Base-by-base conservation (phyloP, 2,888 invertebrate species). In the Herminia tarsipennalis region DNA sequence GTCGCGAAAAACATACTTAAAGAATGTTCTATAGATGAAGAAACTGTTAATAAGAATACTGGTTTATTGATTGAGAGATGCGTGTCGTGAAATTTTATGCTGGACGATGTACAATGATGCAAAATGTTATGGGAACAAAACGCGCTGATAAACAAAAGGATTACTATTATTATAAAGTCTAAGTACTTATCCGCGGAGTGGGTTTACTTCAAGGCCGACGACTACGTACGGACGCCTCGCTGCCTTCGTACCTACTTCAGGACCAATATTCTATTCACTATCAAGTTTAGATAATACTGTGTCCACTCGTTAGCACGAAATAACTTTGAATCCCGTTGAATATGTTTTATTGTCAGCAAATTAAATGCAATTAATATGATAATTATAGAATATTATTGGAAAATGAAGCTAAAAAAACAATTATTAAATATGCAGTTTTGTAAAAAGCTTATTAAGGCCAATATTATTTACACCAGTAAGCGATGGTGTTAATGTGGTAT, bases 161-260 rank as follows among this genome's bases (percentile, higher is more conserved):
- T 41, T 24, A 53, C 50, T 40, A 48, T 47, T 38, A 53, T 54
- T 49, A 47, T 44, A 28, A 32, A n/a, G n/a, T 44, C 33, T 33
- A 12, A 4, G 29, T 30, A 44, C 35, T 22, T 39, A 36, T 30
- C 40, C 34, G 30, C 20, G 8, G 34, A 38, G 61, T 56, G 43
- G 45, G 57, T 51, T 51, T 35, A 49, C 29, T 48, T 56, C 69
- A 66, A 66, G 66, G 69, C 53, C 56, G 60, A 60, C 65, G 10
- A 67, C 42, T 63, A 45, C 18, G 48, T 47, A 45, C 34, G 12
- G 16, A 50, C 13, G 32, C 9, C 27, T 10, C 13, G 10, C 29
- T 9, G 21, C 17, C 14, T 21, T 9, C 27, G 27, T 45, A 39
- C 29, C 41, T 48, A 39, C 38, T 50, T 45, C 44, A 48, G 35